Evolutionary conservation across 2,113 vertebrate species (phyloP).

Genomic region (Uria aalge): DNA sequence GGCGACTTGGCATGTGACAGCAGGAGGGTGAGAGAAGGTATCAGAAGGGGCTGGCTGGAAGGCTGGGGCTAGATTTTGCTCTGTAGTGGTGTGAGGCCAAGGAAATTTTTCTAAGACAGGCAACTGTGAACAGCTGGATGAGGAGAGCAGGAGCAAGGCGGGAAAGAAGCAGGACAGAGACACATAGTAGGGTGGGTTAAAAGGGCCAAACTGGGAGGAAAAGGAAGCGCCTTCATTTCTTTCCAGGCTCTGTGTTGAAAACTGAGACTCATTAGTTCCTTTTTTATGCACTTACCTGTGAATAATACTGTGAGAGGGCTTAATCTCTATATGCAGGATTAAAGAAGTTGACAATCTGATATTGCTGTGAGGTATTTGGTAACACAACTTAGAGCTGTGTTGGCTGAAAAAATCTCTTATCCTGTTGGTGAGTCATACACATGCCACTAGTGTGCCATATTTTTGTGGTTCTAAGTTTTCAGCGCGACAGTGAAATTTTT

Average conservation of each 20-base stretch:
- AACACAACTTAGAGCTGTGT: not conserved
- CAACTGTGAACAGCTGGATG: not conserved
- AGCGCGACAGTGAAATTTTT: not conserved
- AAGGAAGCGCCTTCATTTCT: not conserved
- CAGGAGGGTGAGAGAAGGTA: not conserved
- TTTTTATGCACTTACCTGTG: not conserved
- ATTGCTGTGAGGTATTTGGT: not conserved
- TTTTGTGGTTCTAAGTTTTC: not conserved
- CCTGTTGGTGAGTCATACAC: not conserved
- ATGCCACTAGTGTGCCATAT: not conserved
- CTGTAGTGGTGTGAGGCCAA: not conserved
- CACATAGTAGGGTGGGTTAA: not conserved
- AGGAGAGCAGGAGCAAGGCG: not conserved
- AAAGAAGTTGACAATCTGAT: not conserved
- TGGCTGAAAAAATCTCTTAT: not conserved
- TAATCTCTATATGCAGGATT: not conserved
- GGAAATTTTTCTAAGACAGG: not conserved
- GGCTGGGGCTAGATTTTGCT: not conserved
- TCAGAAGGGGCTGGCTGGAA: not conserved
- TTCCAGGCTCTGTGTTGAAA: not conserved
- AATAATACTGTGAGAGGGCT: not conserved
- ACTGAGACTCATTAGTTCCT: not conserved
- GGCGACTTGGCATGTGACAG: accelerated
- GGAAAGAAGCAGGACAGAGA: not conserved
- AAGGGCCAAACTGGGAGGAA: not conserved